Base-by-base conservation (phyloP, 1,140 invertebrate species). In the Sarcophaga bullata region DNA sequence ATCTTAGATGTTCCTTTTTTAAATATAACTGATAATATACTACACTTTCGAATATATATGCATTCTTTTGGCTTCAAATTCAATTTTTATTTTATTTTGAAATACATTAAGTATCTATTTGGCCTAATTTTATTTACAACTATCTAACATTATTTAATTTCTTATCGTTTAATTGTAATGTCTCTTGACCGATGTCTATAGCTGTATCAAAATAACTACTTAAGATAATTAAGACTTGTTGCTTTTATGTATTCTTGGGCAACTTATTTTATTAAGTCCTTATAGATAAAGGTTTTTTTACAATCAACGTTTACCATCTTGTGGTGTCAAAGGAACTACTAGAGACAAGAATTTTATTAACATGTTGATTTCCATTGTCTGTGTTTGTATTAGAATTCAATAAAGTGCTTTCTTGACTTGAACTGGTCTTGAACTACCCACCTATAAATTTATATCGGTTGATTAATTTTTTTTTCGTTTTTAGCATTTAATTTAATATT, bases 111-210 rank as follows among this genome's bases (percentile, higher is more conserved):
- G 62, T 68, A 68, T 25, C 19, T 19, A 19, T 68, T 68, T 68
- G 62, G 62, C 62, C 62, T 19, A 68, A 37, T 68, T 68, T 68
- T 15, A 7, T 68, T 11, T n/a, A 62, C 6, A 11, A 7, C 54
- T n/a, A 11, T 62, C 54, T 68, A 9, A 58, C n/a, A 13, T 58
- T n/a, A 58, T n/a, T 58, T n/a, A 58, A 15, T 68, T 25, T 68
- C 17, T 68, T 68, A 68, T 68, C 62, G n/a, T 25, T 17, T 7
- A 68, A 25, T 68, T 25, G 9, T 19, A 15, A 68, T 68, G 62
- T 68, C 62, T 68, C 62, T 68, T 68, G 62, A 68, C 62, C 17
- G n/a, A 68, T 25, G 62, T 9, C 62, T 68, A 68, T 68, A 7
- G 58, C 58, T 8, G 15, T 68, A 68, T 68, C 58, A 19, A 9